A percentile compares a stretch with the other conserved stretches of the same genome.
These are phyloP conservation scores for Heliconius hermathena DNA, from an alignment of 1,140 invertebrate species.

Conservation along the genomic window DNA sequence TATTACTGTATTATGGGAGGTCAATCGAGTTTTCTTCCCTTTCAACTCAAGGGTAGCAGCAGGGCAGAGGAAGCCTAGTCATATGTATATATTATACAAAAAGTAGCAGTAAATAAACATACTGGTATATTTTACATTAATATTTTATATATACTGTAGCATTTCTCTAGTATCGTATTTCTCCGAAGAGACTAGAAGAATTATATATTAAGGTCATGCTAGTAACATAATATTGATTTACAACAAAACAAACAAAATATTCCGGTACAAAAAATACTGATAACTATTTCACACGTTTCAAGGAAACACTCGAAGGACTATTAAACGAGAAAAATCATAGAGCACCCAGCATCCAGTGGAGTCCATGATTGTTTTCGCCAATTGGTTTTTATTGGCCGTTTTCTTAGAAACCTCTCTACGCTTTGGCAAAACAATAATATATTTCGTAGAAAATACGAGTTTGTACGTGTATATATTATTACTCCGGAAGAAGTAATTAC, in stretches of 20 bases:
- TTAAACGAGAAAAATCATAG: neutral
- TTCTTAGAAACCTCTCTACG: neutral
- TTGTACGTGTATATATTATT: neutral
- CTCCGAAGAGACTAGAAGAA: neutral
- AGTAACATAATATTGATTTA: neutral
- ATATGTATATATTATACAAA: too few relatives aligned
- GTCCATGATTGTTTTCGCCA: constrained; percentile 7
- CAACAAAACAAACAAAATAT: neutral
- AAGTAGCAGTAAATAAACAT: too few relatives aligned
- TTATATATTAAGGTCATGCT: neutral
- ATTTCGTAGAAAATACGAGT: neutral
- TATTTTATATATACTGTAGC: too few relatives aligned
- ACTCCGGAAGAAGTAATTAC: neutral
- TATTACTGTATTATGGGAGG: too few relatives aligned
- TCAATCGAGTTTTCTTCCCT: too few relatives aligned
- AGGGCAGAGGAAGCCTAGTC: too few relatives aligned
- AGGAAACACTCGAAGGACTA: neutral
- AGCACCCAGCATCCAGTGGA: neutral
- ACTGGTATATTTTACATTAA: too few relatives aligned
- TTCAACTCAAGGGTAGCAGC: too few relatives aligned
- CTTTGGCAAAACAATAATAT: neutral
- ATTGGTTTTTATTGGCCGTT: neutral
- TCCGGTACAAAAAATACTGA: neutral
- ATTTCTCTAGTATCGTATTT: neutral
- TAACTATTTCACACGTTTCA: neutral